These are phyloP conservation scores for Paramisgurnus dabryanus DNA, from an alignment of 2,113 vertebrate genomes.

Conservation along the genomic window DNA sequence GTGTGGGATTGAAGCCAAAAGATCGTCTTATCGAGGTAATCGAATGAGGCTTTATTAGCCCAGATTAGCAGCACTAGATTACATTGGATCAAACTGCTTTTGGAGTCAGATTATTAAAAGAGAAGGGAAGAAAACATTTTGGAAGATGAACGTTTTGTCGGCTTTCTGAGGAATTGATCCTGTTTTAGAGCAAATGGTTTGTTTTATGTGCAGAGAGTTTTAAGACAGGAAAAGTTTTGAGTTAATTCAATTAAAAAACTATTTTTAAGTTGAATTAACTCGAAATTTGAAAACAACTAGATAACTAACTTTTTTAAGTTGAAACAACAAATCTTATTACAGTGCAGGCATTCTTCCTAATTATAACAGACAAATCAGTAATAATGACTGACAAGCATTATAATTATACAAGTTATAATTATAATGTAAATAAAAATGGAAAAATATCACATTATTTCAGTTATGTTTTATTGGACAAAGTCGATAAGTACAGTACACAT, in stretches of 20 bases:
- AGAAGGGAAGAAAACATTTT: background rate
- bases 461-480: too few species aligned
- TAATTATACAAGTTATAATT: background rate
- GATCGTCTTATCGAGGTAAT: slow-evolving; percentile 90
- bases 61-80: slow-evolving; percentile 43
- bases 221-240: too few species aligned
- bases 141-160: background rate
- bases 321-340: background rate
- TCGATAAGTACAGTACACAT: too few species aligned
- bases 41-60: slow-evolving; percentile 44
- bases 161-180: background rate
- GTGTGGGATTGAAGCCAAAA: slow-evolving; percentile 80
- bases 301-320: too few species aligned
- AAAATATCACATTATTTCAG: too few species aligned
- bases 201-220: background rate
- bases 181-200: background rate
- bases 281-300: too few species aligned
- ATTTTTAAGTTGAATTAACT: too few species aligned
- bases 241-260: too few species aligned
- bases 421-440: background rate
- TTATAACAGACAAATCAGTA: slow-evolving; percentile 11
- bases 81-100: background rate
- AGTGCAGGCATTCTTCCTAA: background rate
- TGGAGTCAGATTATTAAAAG: background rate
- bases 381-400: slow-evolving; percentile 14